Evolutionary conservation across 2,113 vertebrate genomes (phyloP), one percentile per base, ranked within the genome.

Genomic region (Rhea americana): DNA sequence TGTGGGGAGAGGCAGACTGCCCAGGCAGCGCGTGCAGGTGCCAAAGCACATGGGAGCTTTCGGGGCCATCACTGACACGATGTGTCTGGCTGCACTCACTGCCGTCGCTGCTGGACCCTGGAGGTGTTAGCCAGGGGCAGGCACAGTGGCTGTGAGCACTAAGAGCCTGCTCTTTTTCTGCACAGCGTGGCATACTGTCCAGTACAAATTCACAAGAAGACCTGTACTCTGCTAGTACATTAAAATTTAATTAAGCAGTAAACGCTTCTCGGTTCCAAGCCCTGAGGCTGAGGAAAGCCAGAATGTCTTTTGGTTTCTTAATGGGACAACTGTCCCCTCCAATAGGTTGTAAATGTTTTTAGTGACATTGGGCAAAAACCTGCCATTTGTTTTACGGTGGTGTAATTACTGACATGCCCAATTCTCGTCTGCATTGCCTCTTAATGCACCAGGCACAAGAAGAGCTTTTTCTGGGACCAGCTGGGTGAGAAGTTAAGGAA

Each of bases 221-320:
- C 73, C 83, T 66, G 53, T 32, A 25, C 37, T 81, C 80, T 91
- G 91, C 83, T 90, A 78, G 82, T 94, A 61, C 93, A 90, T 94
- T 96, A 95, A 96, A 87, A 94, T 91, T 93, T 96, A 96, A 96
- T 96, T 94, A 93, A 87, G 90, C 91, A 88, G 76, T 79, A 90
- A 91, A 94, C 84, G 80, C 66, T 90, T 81, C 85, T 70, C 91
- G 58, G 88, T 94, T 93, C 88, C 82, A 75, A 83, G 87, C 90
- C 96, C 87, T 2, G 62, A 94, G 94, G 95, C 93, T 91, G 91
- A 58, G 83, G 93, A 90, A 91, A 90, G 82, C 39, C 85, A 76
- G 73, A 83, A 88, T 73, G 93, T 76, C 93, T 96, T 93, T 89
- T 79, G 72, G 86, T 84, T 94, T 75, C 83, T 84, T 91, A 94